Percentiles rank a stretch among this genome's conserved stretches.
These are phyloP conservation scores for Zaprionus ghesquierei DNA, from an alignment of 1,140 invertebrate genomes.

Conservation along the genomic window DNA sequence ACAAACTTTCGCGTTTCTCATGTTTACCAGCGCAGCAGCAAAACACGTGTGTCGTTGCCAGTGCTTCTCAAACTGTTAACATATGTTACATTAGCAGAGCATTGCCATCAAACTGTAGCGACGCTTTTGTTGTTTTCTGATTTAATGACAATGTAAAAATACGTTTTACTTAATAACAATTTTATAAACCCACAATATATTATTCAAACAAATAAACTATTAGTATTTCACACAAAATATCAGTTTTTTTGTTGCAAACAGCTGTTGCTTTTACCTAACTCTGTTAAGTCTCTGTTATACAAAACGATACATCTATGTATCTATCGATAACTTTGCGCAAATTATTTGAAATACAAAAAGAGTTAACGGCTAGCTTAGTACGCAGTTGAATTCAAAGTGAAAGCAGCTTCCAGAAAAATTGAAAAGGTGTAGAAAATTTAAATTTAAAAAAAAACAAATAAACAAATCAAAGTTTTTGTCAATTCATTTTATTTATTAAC, in stretches of 20 bases:
- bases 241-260: background rate
- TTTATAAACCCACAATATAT: background rate
- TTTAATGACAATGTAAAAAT: background rate
- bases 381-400: background rate
- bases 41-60: conserved; percentile 47
- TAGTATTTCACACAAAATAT: background rate
- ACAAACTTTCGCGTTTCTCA: conserved; percentile 18
- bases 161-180: background rate
- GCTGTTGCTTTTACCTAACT: background rate
- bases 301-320: background rate
- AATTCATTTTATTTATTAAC: conserved; percentile 54
- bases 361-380: background rate
- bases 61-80: background rate
- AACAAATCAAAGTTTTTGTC: conserved; percentile 29
- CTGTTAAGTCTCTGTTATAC: background rate
- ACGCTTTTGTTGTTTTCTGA: background rate
- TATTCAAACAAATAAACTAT: background rate
- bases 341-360: background rate
- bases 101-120: background rate
- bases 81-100: background rate
- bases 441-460: background rate
- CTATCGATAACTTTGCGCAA: background rate
- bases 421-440: background rate
- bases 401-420: background rate
- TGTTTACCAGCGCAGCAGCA: conserved; percentile 41